phyloP scores from a whole-genome alignment of 2,888 invertebrate genomes.

The Myopa tessellatipennis region DNA sequence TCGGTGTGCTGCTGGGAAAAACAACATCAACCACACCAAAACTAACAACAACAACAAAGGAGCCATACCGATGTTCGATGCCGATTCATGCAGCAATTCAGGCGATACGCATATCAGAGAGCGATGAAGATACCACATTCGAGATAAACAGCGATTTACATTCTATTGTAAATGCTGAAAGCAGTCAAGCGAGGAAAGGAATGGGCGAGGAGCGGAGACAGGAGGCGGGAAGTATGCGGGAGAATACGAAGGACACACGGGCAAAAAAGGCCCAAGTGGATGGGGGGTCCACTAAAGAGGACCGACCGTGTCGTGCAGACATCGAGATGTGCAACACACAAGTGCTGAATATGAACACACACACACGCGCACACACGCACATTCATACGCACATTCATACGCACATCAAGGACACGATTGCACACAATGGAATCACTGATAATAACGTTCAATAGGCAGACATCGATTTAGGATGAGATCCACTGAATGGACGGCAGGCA shows the following conservation, averaged over 20 bases:
- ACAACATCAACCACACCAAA: slow-evolving; percentile 2
- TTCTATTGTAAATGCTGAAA: slow-evolving; percentile 29
- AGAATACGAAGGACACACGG: neutral
- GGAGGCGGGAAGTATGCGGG: neutral
- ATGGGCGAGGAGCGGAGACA: slow-evolving; percentile 2
- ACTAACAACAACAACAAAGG: slow-evolving; percentile 1
- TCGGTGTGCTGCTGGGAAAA: neutral
- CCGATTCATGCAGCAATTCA: slow-evolving; percentile 37
- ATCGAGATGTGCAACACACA: slow-evolving; percentile 24
- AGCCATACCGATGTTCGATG: neutral
- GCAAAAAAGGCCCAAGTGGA: neutral
- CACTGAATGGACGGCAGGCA: neutral
- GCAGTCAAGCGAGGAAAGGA: slow-evolving; percentile 45
- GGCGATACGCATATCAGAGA: slow-evolving; percentile 36
- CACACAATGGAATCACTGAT: slow-evolving; percentile 23
- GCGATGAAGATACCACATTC: slow-evolving; percentile 42
- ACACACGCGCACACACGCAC: neutral
- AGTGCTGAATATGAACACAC: neutral
- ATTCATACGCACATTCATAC: slow-evolving; percentile 12
- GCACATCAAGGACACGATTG: neutral
- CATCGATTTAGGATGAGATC: neutral
- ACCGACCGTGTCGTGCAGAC: slow-evolving; percentile 2
- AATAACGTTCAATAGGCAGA: slow-evolving; percentile 7
- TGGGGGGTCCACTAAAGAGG: slow-evolving; percentile 15
- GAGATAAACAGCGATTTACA: slow-evolving; percentile 35